phyloP scores from a whole-genome alignment of 2,797 vertebrate species.

The Arremon brunneinucha region DNA sequence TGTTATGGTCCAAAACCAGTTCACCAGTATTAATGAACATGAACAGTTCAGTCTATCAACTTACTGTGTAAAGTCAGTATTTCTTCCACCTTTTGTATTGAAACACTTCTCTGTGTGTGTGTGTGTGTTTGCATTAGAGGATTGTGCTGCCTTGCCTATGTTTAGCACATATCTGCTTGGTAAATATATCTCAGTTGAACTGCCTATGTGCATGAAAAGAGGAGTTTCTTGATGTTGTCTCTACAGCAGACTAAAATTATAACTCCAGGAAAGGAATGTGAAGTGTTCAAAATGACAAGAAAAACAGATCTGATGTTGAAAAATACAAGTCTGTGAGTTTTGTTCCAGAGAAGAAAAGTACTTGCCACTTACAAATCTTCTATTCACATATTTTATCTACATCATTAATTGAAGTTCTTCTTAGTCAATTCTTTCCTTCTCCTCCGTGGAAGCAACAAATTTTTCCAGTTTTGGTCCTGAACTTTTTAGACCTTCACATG shows the following conservation, averaged over 20 bases:
- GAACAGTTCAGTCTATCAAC: not conserved
- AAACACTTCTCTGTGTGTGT: not conserved
- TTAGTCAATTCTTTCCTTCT: conserved; percentile 1
- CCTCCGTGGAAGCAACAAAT: not conserved
- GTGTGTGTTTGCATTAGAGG: not conserved
- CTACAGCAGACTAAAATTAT: not conserved
- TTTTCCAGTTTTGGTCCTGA: not conserved
- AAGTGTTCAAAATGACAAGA: not conserved
- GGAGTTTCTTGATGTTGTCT: not conserved
- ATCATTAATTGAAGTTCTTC: not conserved
- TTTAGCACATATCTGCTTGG: not conserved
- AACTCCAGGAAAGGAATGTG: not conserved
- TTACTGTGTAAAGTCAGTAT: not conserved
- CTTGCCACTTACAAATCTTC: not conserved
- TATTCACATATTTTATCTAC: not conserved
- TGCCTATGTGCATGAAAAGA: not conserved
- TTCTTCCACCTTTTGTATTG: not conserved
- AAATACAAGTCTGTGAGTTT: not conserved
- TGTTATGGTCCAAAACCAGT: not conserved
- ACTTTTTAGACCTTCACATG: not conserved
- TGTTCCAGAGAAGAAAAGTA: not conserved
- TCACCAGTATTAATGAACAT: not conserved
- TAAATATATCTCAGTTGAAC: not conserved
- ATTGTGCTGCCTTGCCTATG: not conserved
- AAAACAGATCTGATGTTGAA: not conserved